Base-by-base conservation (phyloP, 2,888 invertebrate genomes). In the Epinotia nisella region DNA sequence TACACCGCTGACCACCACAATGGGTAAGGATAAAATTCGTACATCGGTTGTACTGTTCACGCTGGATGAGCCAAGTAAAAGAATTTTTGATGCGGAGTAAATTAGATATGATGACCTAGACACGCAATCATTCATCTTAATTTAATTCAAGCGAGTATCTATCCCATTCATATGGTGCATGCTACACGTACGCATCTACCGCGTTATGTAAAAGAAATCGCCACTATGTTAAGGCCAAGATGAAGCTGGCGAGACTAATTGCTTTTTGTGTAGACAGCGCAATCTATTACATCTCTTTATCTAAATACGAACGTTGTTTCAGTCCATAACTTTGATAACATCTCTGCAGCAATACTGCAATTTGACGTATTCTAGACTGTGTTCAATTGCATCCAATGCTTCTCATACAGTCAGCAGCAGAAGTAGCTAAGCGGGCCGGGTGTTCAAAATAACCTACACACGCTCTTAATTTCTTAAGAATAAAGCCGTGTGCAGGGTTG, bases 1-100 rank as follows among this genome's bases (percentile, higher is more conserved):
- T 95, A 95, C 85, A 92, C 94, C 72, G 94, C 94, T 80, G 94
- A 94, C 58, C 86, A 93, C 62, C 94, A 94, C 81, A 93, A 90
- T 73, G 94, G 94, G 90, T 94, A 91, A 90, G 83, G 21, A 35
- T 45, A 49, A 49, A 35, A 45, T 45, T 13, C 19, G 9, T 41
- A 45, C n/a, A 29, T 35, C 5, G n/a, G 1, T 7, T 21, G 17
- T 29, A 15, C 15, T 39, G 19, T 15, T 3, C 11, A 21, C 41
- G 39, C 10, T 19, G 35, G 24, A 62, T 45, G 17, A n/a, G 10
- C 49, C 10, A 55, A 1, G 5, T 17, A 70, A 56, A 49, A 29
- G 10, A 67, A 45, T 17, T n/a, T n/a, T 55, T 29, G 70, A 71
- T 75, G 55, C 71, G 75, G 71, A 56, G 59, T 71, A 67, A 74